phyloP scores from a whole-genome alignment of 2,888 invertebrate species.

The Aplocera efformata region DNA sequence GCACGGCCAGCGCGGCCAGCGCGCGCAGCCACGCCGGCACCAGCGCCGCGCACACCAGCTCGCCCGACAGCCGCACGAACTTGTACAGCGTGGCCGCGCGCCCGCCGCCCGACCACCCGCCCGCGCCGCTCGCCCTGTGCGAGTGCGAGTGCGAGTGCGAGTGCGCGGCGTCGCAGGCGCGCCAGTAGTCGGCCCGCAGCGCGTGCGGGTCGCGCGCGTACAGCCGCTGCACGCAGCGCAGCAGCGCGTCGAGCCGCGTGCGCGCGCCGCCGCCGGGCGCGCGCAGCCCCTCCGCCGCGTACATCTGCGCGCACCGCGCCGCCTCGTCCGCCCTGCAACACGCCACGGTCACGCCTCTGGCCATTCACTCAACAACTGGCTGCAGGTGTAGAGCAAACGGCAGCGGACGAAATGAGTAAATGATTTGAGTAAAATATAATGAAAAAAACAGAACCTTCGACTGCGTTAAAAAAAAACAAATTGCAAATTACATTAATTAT shows the following conservation, averaged over 20 bases:
- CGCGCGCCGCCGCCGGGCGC: constrained; percentile 81
- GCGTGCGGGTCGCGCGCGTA: constrained; percentile 88
- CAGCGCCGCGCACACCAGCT: constrained; percentile 89
- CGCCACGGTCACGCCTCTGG: background rate
- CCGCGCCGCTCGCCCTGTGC: constrained; percentile 8
- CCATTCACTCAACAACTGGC: too few species aligned
- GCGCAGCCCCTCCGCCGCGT: constrained; percentile 87
- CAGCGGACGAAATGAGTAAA: too few species aligned
- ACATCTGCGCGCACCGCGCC: constrained; percentile 87
- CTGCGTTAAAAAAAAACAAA: background rate
- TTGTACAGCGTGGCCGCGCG: constrained; percentile 91
- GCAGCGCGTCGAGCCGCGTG: constrained; percentile 90
- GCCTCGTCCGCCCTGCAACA: constrained; percentile 90
- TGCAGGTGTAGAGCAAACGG: too few species aligned
- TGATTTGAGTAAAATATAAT: too few species aligned
- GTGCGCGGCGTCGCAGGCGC: constrained; percentile 74
- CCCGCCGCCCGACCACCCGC: constrained; percentile 54
- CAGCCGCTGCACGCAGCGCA: constrained; percentile 88
- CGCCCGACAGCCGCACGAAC: constrained; percentile 93
- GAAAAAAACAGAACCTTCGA: too few species aligned
- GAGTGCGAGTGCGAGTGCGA: constrained; percentile 49
- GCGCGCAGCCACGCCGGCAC: constrained; percentile 94
- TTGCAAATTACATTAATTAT: too few species aligned
- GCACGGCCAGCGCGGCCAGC: constrained; percentile 89
- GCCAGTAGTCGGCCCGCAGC: constrained; percentile 92